Evolutionary conservation across 2,113 vertebrate species (phyloP).

Genomic region (Hemiscyllium ocellatum): DNA sequence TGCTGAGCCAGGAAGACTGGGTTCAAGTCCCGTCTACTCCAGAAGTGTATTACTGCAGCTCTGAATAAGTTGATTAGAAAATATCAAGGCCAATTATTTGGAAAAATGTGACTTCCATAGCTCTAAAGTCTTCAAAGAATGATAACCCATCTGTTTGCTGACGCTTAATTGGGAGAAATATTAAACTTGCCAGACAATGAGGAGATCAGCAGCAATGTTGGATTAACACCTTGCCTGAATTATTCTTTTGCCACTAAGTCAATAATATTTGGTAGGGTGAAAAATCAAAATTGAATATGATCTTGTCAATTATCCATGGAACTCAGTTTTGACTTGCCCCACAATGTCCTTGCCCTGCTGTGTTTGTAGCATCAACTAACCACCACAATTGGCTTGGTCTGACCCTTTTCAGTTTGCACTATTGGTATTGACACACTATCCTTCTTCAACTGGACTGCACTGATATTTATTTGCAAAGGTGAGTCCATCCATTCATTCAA

Average conservation of each 20-base stretch:
- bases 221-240: background rate
- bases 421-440: background rate
- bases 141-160: background rate
- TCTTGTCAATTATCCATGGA: background rate
- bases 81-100: too few species aligned
- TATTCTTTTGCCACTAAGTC: background rate
- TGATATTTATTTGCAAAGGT: background rate
- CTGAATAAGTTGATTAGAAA: too few species aligned
- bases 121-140: background rate
- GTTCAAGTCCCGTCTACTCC: too few species aligned
- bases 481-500: background rate
- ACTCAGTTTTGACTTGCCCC: background rate
- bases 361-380: background rate
- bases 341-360: background rate
- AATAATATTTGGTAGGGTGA: background rate
- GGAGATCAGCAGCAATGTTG: background rate
- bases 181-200: background rate
- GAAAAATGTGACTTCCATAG: background rate
- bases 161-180: background rate
- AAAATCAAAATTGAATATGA: background rate
- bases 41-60: too few species aligned
- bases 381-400: background rate
- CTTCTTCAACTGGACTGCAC: too few species aligned
- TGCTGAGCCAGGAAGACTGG: too few species aligned
- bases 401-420: too few species aligned